phyloP scores from a whole-genome alignment of 2,113 vertebrate species.

The Macquaria australasica region DNA sequence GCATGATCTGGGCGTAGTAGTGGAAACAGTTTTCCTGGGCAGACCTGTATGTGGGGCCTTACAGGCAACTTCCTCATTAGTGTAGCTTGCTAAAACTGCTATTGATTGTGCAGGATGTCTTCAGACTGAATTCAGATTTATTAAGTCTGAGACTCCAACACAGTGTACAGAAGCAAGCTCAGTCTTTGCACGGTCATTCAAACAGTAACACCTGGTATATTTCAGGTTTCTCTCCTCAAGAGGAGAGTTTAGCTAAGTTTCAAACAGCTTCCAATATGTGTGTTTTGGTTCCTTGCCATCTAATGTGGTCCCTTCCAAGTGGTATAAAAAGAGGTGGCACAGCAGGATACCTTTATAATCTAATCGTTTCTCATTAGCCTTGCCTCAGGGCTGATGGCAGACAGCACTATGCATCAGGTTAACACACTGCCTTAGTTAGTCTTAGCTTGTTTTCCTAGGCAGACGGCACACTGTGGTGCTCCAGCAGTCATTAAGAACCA shows the following conservation, averaged over 20 bases:
- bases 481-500: slow-evolving; percentile 67
- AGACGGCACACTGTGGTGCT: slow-evolving; percentile 38
- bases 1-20: slow-evolving; percentile 20
- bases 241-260: slow-evolving; percentile 31
- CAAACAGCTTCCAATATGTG: slow-evolving; percentile 44
- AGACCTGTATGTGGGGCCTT: slow-evolving; percentile 38
- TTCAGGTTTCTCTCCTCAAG: slow-evolving; percentile 34
- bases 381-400: slow-evolving; percentile 45
- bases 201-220: slow-evolving; percentile 48
- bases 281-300: slow-evolving; percentile 57
- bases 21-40: slow-evolving; percentile 62
- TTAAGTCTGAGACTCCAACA: slow-evolving; percentile 28
- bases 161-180: slow-evolving; percentile 24
- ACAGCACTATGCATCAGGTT: slow-evolving; percentile 50
- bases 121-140: slow-evolving; percentile 32
- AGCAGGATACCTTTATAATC: slow-evolving; percentile 63
- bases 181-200: slow-evolving; percentile 1
- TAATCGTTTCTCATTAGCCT: slow-evolving; percentile 63
- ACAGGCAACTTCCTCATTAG: slow-evolving; percentile 47
- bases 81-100: slow-evolving; percentile 17
- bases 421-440: slow-evolving; percentile 56
- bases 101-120: slow-evolving; percentile 51
- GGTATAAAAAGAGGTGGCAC: slow-evolving; percentile 48
- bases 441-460: slow-evolving; percentile 69
- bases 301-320: slow-evolving; percentile 17